Evolutionary conservation across 2,113 vertebrate genomes (phyloP).

Genomic region (Parus major): DNA sequence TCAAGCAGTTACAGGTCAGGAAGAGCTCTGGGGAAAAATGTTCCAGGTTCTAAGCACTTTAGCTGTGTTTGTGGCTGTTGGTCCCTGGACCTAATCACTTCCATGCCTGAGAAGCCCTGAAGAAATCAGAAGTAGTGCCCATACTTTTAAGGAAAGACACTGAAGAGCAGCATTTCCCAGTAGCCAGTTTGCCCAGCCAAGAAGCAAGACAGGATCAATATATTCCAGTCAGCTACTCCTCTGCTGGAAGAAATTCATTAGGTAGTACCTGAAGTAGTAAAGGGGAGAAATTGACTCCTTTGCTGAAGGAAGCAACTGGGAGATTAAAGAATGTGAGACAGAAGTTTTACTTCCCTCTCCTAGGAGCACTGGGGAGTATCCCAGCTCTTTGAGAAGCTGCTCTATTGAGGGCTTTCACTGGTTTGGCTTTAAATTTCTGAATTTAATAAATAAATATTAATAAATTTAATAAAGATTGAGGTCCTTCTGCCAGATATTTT

Average conservation of each 20-base stretch:
- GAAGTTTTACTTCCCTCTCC: not conserved
- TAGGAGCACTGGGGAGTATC: not conserved
- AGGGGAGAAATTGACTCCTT: not conserved
- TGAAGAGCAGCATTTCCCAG: not conserved
- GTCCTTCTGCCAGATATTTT: not conserved
- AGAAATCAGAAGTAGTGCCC: not conserved
- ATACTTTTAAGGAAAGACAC: not conserved
- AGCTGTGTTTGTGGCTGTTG: rapidly evolving
- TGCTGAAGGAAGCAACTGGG: not conserved
- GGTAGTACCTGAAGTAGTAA: not conserved
- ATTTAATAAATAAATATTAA: too few species aligned
- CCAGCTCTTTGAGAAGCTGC: not conserved
- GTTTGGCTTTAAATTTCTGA: not conserved
- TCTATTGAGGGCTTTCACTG: not conserved
- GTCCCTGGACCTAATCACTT: not conserved
- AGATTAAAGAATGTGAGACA: not conserved
- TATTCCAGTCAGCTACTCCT: not conserved
- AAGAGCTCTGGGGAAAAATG: not conserved
- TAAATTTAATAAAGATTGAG: not conserved
- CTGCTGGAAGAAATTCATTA: not conserved
- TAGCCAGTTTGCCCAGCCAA: not conserved
- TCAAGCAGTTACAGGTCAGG: not conserved
- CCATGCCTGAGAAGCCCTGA: not conserved
- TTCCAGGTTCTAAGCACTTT: not conserved
- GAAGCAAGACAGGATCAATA: not conserved